Evolutionary conservation across 92 coral and sea anemone genomes (phyloP), one percentile per base, ranked within the genome.

Genomic region (Zoanthus solanderi): DNA sequence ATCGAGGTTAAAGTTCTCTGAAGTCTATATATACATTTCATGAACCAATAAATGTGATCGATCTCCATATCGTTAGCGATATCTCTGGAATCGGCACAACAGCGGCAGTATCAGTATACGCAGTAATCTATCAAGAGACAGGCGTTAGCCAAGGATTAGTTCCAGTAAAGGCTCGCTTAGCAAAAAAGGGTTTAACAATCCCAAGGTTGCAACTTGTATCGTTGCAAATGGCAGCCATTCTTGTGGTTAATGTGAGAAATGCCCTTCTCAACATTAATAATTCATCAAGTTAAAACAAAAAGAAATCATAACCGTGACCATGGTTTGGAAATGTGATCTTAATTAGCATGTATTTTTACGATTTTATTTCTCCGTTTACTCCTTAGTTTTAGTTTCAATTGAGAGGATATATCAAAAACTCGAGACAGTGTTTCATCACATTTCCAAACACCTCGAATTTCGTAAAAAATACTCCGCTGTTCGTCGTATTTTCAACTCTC

Each of bases 101-200:
- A 45, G 91, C 94, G 15, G 94, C 87, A 44, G 93, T 68, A 31
- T 84, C 87, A 44, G 93, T 68, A 31, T 84, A 88, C 71, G 91
- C 91, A 71, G 42, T 34, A 34, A 3, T 34, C 2, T 34, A 34
- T 34, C 42, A 3, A 88, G 86, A 85, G n/a, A 83, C 87, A 46
- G 89, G 87, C 6, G 45, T 54, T 13, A 65, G 17, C 72, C 87
- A 89, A 61, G 90, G 88, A 14, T 60, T 88, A 72, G 87, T 91
- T 23, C 87, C 94, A 6, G 92, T 78, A 23, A 92, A 92, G 46
- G 83, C 92, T 12, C 83, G 91, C 12, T 50, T 83, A 71, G 89
- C 89, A 10, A 90, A 81, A 75, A 74, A 90, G 46, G 88, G 85
- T 67, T 52, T 87, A 15, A 72, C 88, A 16, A 87, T 87, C 31